Conservation (phyloP, 2,113 vertebrate species). For the Gymnogyps californianus region DNA sequence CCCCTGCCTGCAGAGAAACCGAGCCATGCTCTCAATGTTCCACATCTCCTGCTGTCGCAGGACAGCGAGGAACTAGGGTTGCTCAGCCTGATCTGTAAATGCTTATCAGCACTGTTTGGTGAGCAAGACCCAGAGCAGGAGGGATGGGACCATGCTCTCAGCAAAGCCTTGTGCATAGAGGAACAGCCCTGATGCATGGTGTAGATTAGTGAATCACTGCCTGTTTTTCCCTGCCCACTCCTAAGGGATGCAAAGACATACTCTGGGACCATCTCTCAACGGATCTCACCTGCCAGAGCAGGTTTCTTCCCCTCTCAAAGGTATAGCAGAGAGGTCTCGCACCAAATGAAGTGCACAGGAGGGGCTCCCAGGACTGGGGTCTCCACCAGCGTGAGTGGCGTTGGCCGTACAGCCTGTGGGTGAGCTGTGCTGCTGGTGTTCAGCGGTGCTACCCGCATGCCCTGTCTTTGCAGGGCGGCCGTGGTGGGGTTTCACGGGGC, state of each 20-base stretch:
- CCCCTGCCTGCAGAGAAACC: background rate
- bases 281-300: background rate
- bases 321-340: background rate
- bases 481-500: background rate
- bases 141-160: background rate
- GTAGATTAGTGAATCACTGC: background rate
- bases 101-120: background rate
- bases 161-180: background rate
- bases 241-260: background rate
- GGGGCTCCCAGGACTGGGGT: background rate
- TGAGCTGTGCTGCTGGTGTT: background rate
- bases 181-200: background rate
- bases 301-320: background rate
- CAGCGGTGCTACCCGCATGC: accelerated
- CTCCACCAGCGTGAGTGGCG: background rate
- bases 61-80: background rate
- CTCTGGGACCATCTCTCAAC: background rate
- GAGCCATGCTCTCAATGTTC: background rate
- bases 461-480: background rate
- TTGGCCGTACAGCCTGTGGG: background rate
- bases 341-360: background rate
- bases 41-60: background rate
- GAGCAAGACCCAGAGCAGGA: background rate
- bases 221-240: background rate
- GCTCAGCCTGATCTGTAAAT: background rate